Percentiles rank a stretch among this genome's conserved stretches.
Conservation (phyloP, 2,797 vertebrate species). For the Diglossa cyanea region DNA sequence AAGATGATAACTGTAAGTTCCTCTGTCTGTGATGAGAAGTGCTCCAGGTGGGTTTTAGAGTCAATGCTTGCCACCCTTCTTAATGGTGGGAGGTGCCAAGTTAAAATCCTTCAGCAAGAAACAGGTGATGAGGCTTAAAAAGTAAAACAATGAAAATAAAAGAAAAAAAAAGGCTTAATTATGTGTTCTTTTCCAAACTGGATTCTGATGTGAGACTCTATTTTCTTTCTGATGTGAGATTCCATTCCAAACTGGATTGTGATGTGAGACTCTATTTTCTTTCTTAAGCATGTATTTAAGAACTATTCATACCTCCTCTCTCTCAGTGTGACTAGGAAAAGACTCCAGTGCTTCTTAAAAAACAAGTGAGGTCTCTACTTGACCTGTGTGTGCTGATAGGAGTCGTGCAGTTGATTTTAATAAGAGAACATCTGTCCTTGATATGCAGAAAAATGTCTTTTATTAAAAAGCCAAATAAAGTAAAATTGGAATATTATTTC, state of each 20-base stretch:
- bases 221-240: neutral
- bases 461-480: neutral
- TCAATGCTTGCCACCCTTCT: neutral
- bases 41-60: neutral
- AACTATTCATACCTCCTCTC: neutral
- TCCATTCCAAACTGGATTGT: neutral
- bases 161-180: neutral
- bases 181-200: neutral
- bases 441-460: neutral
- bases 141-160: neutral
- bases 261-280: neutral
- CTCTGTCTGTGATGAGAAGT: neutral
- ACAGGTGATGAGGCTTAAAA: neutral
- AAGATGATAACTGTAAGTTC: fast-evolving
- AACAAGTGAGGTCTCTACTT: neutral
- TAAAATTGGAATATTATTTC: neutral
- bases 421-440: neutral
- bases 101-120: neutral
- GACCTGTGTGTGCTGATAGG: neutral
- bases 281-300: neutral
- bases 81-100: neutral
- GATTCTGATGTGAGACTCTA: neutral
- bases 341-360: neutral
- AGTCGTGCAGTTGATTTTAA: neutral
- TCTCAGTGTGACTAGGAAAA: neutral